Evolutionary conservation across 1,140 invertebrate genomes (phyloP), one percentile per base, ranked within the genome.

Genomic region (Drosophila insularis): DNA sequence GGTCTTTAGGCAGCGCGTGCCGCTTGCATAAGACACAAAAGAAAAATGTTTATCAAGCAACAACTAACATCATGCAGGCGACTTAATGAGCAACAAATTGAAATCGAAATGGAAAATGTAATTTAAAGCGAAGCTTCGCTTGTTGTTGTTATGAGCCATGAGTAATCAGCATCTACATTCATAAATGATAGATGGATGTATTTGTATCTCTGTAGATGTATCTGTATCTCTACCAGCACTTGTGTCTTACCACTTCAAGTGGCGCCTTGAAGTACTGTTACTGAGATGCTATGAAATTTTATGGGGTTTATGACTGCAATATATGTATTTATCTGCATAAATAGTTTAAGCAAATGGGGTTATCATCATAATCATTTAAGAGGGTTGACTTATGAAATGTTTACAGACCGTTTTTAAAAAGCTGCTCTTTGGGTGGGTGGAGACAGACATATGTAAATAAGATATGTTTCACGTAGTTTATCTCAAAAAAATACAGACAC

Each of bases 51-150:
- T 85, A 86, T 85, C 76, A 85, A 74, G 72, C 72, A 61, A 71
- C 72, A 59, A 54, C 19, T 10, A 59, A 40, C 27, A 62, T 50
- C 23, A 63, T 50, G 74, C 74, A 74, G 71, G 58, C 68, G 63
- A 40, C 74, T 85, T 86, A 86, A 86, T 86, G 79, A 86, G 79
- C 68, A 81, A 87, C 82, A 79, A 86, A 86, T 87, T 87, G 75
- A 81, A 87, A 81, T 65, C 63, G 68, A 87, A 86, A 87, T 86
- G 87, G 75, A 86, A 87, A 70, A 69, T 76, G 72, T 32, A 35
- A 35, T 35, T 55, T 31, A 32, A 17, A 35, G 27, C 27, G 31
- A 35, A 70, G 66, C 43, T 19, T 59, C 37, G 65, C 43, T 11
- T 8, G 32, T 14, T 67, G 43, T 50, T 40, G 37, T 63, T 67